A percentile compares a stretch with the other conserved stretches of the same genome.
Evolutionary conservation across 1,140 invertebrate species (phyloP).

Genomic region (Anastrepha obliqua): DNA sequence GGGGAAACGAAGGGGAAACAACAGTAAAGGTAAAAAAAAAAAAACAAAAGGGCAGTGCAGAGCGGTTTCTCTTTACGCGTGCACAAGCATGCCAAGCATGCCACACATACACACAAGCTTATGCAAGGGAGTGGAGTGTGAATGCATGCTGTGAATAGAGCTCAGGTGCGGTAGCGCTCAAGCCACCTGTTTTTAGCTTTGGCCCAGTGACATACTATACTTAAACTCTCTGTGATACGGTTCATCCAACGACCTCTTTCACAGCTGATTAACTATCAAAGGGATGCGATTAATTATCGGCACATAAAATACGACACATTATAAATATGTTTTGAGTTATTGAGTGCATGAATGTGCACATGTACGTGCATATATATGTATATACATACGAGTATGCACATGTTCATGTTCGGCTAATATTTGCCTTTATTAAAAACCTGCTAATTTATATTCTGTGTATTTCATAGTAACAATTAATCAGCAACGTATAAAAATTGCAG

Average conservation of each 20-base stretch:
- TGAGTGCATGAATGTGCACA: background rate
- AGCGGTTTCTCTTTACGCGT: conserved; percentile 2
- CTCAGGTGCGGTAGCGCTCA: background rate
- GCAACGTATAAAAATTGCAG: background rate
- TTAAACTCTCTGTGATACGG: background rate
- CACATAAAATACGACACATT: background rate
- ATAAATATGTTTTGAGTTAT: conserved; percentile 15
- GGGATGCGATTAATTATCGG: conserved; percentile 16
- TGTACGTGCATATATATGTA: no score
- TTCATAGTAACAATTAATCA: background rate
- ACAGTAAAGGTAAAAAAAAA: background rate
- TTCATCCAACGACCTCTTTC: conserved; percentile 24
- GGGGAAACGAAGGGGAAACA: background rate
- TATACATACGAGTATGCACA: no score
- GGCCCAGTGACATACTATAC: background rate
- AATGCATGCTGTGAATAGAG: background rate
- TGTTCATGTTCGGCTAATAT: no score
- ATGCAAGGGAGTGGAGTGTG: background rate
- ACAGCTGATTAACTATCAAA: conserved; percentile 45
- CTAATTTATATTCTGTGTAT: background rate
- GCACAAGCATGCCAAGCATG: background rate
- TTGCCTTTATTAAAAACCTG: no score
- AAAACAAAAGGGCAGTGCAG: background rate
- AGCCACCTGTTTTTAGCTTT: background rate
- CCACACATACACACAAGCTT: background rate